These are phyloP conservation scores for Oscheius sp. DNA, from an alignment of 2,888 invertebrate genomes.

Conservation along the genomic window DNA sequence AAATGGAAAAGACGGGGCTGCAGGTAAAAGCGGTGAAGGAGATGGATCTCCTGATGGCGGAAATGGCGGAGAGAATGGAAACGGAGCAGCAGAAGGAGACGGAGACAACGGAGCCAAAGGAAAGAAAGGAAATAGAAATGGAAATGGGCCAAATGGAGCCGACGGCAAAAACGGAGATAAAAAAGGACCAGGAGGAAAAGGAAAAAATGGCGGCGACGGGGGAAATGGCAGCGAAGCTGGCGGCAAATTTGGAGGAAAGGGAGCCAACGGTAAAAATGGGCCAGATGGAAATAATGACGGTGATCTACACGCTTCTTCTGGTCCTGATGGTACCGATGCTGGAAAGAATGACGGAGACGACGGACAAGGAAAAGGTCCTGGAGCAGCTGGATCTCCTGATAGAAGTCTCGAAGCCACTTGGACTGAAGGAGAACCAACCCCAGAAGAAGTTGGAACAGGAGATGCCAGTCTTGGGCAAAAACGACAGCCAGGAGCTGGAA, in stretches of 20 bases:
- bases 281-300: neutral
- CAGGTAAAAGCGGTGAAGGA: neutral
- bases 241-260: neutral
- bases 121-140: neutral
- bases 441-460: neutral
- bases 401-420: neutral
- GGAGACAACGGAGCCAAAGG: neutral
- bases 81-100: neutral
- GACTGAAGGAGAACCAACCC: constrained; percentile 5
- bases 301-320: neutral
- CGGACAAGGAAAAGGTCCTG: too few species aligned
- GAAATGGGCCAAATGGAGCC: neutral
- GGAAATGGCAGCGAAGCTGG: neutral
- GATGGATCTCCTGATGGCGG: neutral
- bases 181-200: neutral
- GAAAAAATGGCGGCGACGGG: neutral
- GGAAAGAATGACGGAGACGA: neutral
- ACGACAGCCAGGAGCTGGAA: constrained; percentile 1
- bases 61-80: neutral
- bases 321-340: constrained; percentile 8
- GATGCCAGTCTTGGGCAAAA: neutral
- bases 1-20: neutral
- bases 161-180: neutral
- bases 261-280: constrained; percentile 16
- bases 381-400: neutral